Evolutionary conservation across 1,140 invertebrate species (phyloP).

Genomic region (Dendrolimus kikuchii): DNA sequence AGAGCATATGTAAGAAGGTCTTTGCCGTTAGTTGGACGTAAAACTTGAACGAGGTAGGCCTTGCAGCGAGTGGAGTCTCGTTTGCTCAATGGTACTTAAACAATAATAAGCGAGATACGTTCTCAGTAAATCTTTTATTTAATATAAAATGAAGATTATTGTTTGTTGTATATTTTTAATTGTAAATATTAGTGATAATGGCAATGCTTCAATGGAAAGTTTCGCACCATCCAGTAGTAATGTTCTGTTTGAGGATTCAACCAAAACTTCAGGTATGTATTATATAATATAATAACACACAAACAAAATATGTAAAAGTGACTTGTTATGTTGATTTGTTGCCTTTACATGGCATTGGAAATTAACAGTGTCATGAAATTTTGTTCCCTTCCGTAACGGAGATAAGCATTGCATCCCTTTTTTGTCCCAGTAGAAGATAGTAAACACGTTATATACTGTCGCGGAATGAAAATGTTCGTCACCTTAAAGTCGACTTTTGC

Average conservation of each 20-base stretch:
- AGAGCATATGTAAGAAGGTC: too few relatives aligned
- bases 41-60: not conserved
- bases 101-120: not conserved
- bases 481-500: too few relatives aligned
- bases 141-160: slow-evolving; percentile 44
- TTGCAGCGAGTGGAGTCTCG: too few relatives aligned
- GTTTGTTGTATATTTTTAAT: slow-evolving; percentile 46
- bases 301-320: too few relatives aligned
- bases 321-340: too few relatives aligned
- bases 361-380: too few relatives aligned
- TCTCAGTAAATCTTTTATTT: not conserved
- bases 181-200: slow-evolving; percentile 47
- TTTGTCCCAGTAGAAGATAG: not conserved
- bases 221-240: slow-evolving; percentile 33
- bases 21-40: not conserved
- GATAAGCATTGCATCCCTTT: not conserved
- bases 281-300: not conserved
- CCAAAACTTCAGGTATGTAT: slow-evolving; percentile 44
- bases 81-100: too few relatives aligned
- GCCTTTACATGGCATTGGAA: too few relatives aligned
- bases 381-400: not conserved
- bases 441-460: too few relatives aligned
- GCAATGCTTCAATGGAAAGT: slow-evolving; percentile 55
- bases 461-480: too few relatives aligned
- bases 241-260: slow-evolving; percentile 42